Percentiles rank a stretch among this genome's conserved stretches.
Evolutionary conservation across 2,113 vertebrate species (phyloP).

Genomic region (Alethe diademata): DNA sequence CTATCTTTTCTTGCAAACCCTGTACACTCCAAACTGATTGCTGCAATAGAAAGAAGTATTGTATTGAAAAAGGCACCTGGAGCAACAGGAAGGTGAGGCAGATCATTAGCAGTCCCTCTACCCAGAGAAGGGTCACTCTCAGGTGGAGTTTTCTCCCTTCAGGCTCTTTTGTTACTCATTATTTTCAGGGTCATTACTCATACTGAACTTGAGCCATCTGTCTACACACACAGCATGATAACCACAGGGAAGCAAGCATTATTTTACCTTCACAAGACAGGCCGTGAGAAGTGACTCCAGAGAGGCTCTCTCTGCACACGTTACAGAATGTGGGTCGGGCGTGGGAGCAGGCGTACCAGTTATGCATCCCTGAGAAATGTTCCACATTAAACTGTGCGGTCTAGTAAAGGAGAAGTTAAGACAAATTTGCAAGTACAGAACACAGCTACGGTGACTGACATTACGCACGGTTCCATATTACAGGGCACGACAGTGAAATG

Average conservation of each 20-base stretch:
- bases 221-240: fast-evolving
- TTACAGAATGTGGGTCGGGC: slow-evolving; percentile 98
- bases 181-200: neutral
- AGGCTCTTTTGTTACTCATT: neutral
- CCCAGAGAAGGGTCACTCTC: neutral
- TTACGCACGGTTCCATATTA: neutral
- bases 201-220: neutral
- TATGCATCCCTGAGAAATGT: slow-evolving; percentile 99
- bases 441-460: slow-evolving; percentile 41
- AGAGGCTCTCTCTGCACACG: slow-evolving; percentile 95
- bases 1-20: neutral
- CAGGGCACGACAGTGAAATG: neutral
- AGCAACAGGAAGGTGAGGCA: neutral
- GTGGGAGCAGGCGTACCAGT: slow-evolving; percentile 99
- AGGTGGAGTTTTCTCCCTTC: neutral
- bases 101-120: neutral
- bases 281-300: slow-evolving; percentile 97
- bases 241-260: neutral
- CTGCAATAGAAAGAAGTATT: neutral
- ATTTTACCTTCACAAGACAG: slow-evolving; percentile 96
- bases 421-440: slow-evolving; percentile 77
- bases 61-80: neutral
- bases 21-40: neutral
- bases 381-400: slow-evolving; percentile 99
- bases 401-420: slow-evolving; percentile 85